A percentile compares a stretch with the other conserved stretches of the same genome.
Evolutionary conservation across 2,888 invertebrate species (phyloP).

Genomic region (Homarus gammarus): DNA sequence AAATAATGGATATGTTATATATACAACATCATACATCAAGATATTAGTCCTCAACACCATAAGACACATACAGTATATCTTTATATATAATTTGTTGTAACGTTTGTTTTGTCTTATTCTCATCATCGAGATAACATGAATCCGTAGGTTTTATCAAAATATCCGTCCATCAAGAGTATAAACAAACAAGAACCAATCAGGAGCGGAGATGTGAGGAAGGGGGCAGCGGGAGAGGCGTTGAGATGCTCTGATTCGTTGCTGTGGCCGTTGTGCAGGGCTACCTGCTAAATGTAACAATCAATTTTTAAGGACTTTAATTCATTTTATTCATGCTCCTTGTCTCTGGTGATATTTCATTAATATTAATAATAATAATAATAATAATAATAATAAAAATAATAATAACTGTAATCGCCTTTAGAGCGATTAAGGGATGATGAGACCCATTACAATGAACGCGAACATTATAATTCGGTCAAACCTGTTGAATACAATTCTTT

Average conservation of each 20-base stretch:
- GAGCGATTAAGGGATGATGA: too few relatives aligned
- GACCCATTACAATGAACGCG: too few relatives aligned
- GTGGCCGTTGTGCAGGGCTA: constrained; percentile 41
- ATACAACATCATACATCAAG: neutral
- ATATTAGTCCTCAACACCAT: neutral
- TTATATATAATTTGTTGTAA: neutral
- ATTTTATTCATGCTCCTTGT: too few relatives aligned
- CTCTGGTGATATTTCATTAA: too few relatives aligned
- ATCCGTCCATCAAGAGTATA: neutral
- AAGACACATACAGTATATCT: constrained; percentile 1
- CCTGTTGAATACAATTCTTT: too few relatives aligned
- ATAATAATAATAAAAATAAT: too few relatives aligned
- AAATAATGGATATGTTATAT: neutral
- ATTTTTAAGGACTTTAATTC: too few relatives aligned
- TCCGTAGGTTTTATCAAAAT: neutral
- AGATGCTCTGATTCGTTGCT: constrained; percentile 21
- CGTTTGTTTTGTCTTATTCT: neutral
- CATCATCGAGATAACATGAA: neutral
- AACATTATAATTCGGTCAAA: too few relatives aligned
- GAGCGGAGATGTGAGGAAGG: neutral
- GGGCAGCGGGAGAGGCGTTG: neutral
- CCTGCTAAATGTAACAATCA: too few relatives aligned
- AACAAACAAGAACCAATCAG: constrained; percentile 5
- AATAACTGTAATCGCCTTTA: too few relatives aligned
- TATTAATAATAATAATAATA: too few relatives aligned